A percentile compares a stretch with the other conserved stretches of the same genome.
Conservation (phyloP, 2,797 vertebrate genomes). For the Lates japonicus region DNA sequence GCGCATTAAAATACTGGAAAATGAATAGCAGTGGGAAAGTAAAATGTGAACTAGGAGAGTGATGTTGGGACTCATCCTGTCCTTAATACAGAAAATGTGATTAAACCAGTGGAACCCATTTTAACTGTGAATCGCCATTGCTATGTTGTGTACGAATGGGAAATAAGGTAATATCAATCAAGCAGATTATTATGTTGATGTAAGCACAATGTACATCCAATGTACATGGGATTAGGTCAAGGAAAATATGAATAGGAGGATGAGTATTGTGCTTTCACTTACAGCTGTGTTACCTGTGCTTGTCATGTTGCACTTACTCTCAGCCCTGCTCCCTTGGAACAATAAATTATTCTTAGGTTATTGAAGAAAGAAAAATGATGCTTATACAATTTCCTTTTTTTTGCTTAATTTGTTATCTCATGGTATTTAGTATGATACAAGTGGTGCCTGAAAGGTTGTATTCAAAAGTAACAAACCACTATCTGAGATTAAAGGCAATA, state of each 20-base stretch:
- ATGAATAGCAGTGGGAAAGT: constrained; percentile 58
- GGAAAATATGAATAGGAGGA: background rate
- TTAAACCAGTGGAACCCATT: constrained; percentile 28
- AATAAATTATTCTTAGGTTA: constrained; percentile 12
- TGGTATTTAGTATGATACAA: constrained; percentile 13
- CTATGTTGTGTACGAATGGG: background rate
- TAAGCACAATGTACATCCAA: background rate
- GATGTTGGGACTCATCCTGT: constrained; percentile 23
- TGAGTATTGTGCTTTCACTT: background rate
- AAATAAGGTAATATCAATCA: constrained; percentile 5
- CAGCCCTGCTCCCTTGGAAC: background rate
- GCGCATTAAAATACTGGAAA: constrained; percentile 68
- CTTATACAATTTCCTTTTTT: background rate
- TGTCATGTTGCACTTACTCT: background rate
- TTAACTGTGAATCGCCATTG: constrained; percentile 13
- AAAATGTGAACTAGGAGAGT: constrained; percentile 41
- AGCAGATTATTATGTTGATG: background rate
- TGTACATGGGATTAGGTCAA: background rate
- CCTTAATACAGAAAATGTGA: constrained; percentile 32
- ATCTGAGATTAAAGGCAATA: constrained; percentile 11
- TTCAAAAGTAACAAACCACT: constrained; percentile 13
- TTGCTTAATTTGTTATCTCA: constrained; percentile 5
- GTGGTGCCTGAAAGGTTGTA: background rate
- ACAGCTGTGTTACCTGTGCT: background rate
- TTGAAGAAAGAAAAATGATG: constrained; percentile 1